Evolutionary conservation across 2,113 vertebrate genomes (phyloP).

Genomic region (Azemiops feae): DNA sequence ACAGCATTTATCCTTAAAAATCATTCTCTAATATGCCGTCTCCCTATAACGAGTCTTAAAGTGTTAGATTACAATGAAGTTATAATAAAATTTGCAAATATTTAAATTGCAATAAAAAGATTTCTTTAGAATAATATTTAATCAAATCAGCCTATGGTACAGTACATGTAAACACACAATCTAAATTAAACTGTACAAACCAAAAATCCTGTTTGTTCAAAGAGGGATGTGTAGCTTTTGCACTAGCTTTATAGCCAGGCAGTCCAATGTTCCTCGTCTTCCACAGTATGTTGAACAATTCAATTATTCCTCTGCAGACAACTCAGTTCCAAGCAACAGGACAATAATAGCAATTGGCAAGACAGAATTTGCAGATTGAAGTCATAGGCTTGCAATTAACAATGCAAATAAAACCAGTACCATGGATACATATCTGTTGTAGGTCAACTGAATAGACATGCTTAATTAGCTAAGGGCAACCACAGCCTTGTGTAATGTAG

Average conservation of each 20-base stretch:
- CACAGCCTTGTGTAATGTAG: neutral
- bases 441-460: neutral
- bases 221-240: neutral
- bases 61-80: neutral
- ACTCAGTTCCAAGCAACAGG: neutral
- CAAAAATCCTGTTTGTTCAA: neutral
- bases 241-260: neutral
- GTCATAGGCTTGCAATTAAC: neutral
- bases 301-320: neutral
- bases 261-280: neutral
- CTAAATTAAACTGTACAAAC: neutral
- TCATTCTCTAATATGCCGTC: too few species aligned
- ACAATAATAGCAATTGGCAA: neutral
- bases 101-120: neutral
- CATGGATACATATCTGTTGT: neutral
- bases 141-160: neutral
- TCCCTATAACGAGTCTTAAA: neutral
- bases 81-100: neutral
- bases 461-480: neutral
- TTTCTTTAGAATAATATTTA: neutral
- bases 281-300: neutral
- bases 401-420: neutral
- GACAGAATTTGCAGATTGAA: neutral
- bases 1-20: neutral
- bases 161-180: neutral